Evolutionary conservation across 2,113 vertebrate species (phyloP), one percentile per base, ranked within the genome.

Genomic region (Malurus alboscapulatus): DNA sequence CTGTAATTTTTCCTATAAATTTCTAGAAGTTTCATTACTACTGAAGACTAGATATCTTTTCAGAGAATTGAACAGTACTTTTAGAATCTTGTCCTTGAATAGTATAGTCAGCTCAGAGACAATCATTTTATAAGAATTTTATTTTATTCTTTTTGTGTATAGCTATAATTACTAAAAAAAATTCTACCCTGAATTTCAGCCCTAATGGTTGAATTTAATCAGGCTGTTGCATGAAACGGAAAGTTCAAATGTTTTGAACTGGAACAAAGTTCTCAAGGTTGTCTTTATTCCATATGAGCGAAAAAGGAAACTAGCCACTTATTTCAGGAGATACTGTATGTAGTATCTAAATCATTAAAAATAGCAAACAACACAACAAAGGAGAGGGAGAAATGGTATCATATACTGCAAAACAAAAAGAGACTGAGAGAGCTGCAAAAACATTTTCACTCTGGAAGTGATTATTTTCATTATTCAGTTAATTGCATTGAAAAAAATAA

Each of bases 351-450:
- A 72, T 20, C 1, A 40, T 26, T 9, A 48, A 20, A 44, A 51
- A 40, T 32, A 44, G 38, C 38, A 29, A 15, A 34, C 40, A 21
- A 24, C 26, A 17, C 12, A 15, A 10, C 5, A 2, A 3, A 3
- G 1, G 2, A 17, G 7, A 11, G 2, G 4, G 63, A 53, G 17
- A 62, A 74, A 55, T 22, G 2, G 4, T 32, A 51, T 22, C 4
- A n/a, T 42, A 57, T 27, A 47, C 2, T 38, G 6, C 6, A 86
- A 80, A 93, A n/a, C 1, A 34, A 59, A 38, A 58, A 45, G 19
- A 66, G 6, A 20, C 14, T 48, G 30, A 38, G 32, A 53, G 34
- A 61, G 13, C 4, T 68, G 32, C 6, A 84, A 69, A 65, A 51
- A 3, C 4, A 44, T 7, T 38, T 92, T 66, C 20, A 54, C 3